Evolutionary conservation across 2,113 vertebrate species (phyloP).

Genomic region (Nesogale talazaci): DNA sequence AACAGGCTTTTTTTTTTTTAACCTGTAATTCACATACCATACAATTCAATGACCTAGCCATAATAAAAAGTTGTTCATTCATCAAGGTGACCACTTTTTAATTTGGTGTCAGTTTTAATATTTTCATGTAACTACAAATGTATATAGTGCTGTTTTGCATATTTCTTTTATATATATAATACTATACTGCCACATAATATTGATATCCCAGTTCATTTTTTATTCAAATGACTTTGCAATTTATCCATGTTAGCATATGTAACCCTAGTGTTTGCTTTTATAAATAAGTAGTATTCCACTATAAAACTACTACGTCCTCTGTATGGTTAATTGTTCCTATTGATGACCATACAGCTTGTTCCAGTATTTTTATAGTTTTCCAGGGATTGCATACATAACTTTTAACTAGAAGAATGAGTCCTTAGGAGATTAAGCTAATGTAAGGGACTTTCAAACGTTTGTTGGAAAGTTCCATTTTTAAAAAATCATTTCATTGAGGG

Average conservation of each 20-base stretch:
- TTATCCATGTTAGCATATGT: fast-evolving
- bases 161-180: neutral
- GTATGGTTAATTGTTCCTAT: neutral
- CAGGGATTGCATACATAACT: fast-evolving
- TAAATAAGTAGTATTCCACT: neutral
- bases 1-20: too few relatives aligned
- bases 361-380: neutral
- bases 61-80: too few relatives aligned
- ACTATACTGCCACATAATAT: neutral
- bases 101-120: too few relatives aligned
- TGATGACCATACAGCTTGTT: neutral
- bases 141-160: too few relatives aligned
- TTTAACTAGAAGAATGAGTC: neutral
- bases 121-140: too few relatives aligned
- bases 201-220: neutral
- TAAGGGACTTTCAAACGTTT: too few relatives aligned
- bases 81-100: too few relatives aligned
- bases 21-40: too few relatives aligned
- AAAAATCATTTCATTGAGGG: too few relatives aligned
- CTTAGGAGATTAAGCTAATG: too few relatives aligned
- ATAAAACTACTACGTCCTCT: fast-evolving
- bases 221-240: neutral
- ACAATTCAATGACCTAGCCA: too few relatives aligned
- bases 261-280: neutral
- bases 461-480: too few relatives aligned